These are phyloP conservation scores for Myzus persicae DNA, from an alignment of 1,140 invertebrate species.

Conservation along the genomic window DNA sequence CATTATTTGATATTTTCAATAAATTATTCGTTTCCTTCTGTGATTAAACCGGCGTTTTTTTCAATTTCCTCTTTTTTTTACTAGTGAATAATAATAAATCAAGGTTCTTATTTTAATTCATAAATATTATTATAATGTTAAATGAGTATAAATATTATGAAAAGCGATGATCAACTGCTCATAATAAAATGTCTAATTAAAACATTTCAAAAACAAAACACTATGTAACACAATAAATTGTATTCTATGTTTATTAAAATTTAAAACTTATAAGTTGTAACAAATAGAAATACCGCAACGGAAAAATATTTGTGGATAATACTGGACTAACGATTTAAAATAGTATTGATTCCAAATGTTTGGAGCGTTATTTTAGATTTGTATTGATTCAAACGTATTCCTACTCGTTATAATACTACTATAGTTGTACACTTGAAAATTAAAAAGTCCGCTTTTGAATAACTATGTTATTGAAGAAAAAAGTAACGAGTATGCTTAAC, in stretches of 20 bases:
- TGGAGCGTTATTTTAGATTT: too few relatives aligned
- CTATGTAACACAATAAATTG: not conserved
- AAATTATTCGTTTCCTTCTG: not conserved
- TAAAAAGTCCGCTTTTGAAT: too few relatives aligned
- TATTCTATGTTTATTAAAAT: not conserved
- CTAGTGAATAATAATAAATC: not conserved
- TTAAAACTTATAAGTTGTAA: not conserved
- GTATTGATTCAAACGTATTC: too few relatives aligned
- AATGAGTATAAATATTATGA: not conserved
- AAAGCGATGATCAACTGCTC: not conserved
- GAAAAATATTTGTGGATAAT: too few relatives aligned
- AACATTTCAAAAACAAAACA: not conserved
- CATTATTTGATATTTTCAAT: not conserved
- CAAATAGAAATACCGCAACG: too few relatives aligned
- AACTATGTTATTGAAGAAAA: too few relatives aligned
- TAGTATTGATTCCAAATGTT: too few relatives aligned
- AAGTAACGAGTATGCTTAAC: too few relatives aligned
- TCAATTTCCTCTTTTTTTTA: not conserved
- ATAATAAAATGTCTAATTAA: not conserved
- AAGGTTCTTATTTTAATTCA: not conserved
- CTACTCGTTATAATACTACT: too few relatives aligned
- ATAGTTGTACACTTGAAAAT: too few relatives aligned
- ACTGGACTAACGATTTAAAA: too few relatives aligned
- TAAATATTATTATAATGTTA: not conserved
- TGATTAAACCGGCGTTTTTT: not conserved